Base-by-base conservation (phyloP, 2,888 invertebrate species). In the Empis livida region DNA sequence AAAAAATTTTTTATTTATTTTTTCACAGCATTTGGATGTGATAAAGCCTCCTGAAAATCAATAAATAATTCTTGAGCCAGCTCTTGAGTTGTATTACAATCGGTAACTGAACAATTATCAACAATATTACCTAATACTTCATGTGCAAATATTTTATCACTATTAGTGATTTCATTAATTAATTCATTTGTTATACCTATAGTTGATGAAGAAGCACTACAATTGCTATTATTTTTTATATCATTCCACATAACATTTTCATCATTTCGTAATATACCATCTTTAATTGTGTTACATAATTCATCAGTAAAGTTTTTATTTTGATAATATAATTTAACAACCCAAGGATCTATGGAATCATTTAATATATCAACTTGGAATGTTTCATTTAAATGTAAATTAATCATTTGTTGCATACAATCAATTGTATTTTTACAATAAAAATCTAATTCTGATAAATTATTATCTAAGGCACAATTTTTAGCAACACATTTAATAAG, bases 361-460 rank as follows among this genome's bases (percentile, higher is more conserved):
- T 27, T 41, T 20, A 55, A 23, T 17, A 55, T 45, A 50, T 56
- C 50, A 50, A 65, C 55, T 55, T 68, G 66, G 64, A 68, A 68
- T 62, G 61, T 61, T 54, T 67, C 65, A 43, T 61, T 79, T 40
- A 76, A 77, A 15, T 79, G 82, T 41, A 79, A 78, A 1, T 78
- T 79, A 1, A 80, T 76, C 15, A 86, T 67, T 48, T 80, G 78
- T 41, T 74, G 71, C 59, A 87, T 83, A 52, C 73, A 76, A 9
- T 75, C 67, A 49, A 75, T 73, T 2, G 82, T 79, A 54, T 76
- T 74, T 14, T 75, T 69, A 2, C 80, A 75, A 80, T 83, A 83
- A 3, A 71, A 66, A 44, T 73, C 43, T 72, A 66, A 52, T 63
- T 71, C 42, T 70, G 67, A 17, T 43, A 49, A 43, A 23, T 49